Percentiles rank a stretch among this genome's conserved stretches.
Evolutionary conservation across 2,113 vertebrate species (phyloP).

Genomic region (Chunga burmeisteri): DNA sequence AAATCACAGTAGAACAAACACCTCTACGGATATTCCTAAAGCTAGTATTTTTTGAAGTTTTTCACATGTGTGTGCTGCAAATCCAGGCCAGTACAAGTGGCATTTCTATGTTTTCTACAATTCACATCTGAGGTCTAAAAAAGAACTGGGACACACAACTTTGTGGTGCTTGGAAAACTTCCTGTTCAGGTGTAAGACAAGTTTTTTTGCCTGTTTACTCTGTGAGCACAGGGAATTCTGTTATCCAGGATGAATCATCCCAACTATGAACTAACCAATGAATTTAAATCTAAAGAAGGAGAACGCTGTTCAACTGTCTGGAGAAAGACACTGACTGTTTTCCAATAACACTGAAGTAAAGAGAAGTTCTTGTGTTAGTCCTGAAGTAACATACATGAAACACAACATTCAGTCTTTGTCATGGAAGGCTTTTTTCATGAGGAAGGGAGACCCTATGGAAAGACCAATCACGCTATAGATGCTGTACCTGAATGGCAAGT

Average conservation of each 20-base stretch:
- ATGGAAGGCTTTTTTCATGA: neutral
- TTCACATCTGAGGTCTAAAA: neutral
- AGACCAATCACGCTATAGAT: rapidly evolving
- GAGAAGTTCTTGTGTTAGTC: neutral
- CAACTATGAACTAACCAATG: neutral
- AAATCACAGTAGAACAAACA: neutral
- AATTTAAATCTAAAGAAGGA: neutral
- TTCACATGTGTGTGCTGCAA: rapidly evolving
- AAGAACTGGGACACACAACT: neutral
- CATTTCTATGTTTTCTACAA: neutral
- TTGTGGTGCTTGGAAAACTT: neutral
- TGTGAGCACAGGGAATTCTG: neutral
- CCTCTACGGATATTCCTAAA: neutral
- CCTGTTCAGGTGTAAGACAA: neutral
- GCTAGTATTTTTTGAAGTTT: neutral
- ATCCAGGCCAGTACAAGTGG: neutral
- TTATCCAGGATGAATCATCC: neutral
- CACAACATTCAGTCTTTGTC: neutral
- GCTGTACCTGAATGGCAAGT: neutral
- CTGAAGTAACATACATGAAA: neutral
- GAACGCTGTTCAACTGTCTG: neutral
- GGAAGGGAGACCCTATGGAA: neutral
- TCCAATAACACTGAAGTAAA: neutral
- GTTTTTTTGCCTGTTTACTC: neutral
- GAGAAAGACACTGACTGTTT: neutral